Conservation (phyloP, 2,888 invertebrate species). For the Hemithea aestivaria region DNA sequence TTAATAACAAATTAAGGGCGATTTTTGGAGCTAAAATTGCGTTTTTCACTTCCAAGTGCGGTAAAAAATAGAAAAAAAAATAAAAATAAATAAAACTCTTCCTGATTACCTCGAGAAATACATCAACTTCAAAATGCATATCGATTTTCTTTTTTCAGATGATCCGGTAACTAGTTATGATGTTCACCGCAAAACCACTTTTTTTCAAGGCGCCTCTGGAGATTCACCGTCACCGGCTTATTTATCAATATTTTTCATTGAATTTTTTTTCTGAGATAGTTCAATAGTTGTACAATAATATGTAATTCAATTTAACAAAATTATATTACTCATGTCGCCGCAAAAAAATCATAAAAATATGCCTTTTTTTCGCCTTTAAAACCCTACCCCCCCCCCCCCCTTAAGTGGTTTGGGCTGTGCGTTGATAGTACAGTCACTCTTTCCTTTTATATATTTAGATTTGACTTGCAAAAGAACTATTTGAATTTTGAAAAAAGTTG, state of each 20-base stretch:
- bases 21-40: background rate
- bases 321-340: background rate
- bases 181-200: slow-evolving; percentile 1
- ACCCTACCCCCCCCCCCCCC: too few relatives aligned
- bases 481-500: too few relatives aligned
- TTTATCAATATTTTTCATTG: slow-evolving; percentile 1
- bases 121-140: background rate
- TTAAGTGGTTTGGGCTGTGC: too few relatives aligned
- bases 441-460: too few relatives aligned
- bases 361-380: background rate
- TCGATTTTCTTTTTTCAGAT: too few relatives aligned
- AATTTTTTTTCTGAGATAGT: background rate
- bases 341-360: slow-evolving; percentile 1
- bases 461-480: too few relatives aligned
- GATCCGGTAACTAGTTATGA: background rate
- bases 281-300: slow-evolving; percentile 1
- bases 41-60: slow-evolving; percentile 1
- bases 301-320: slow-evolving; percentile 1
- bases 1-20: background rate
- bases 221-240: background rate
- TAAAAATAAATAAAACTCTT: too few relatives aligned
- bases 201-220: slow-evolving; percentile 2
- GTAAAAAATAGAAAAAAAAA: slow-evolving; percentile 1
- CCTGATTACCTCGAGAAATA: slow-evolving; percentile 1
- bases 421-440: too few relatives aligned